Conservation (phyloP, 2,113 vertebrate species). For the Monopterus albus region DNA sequence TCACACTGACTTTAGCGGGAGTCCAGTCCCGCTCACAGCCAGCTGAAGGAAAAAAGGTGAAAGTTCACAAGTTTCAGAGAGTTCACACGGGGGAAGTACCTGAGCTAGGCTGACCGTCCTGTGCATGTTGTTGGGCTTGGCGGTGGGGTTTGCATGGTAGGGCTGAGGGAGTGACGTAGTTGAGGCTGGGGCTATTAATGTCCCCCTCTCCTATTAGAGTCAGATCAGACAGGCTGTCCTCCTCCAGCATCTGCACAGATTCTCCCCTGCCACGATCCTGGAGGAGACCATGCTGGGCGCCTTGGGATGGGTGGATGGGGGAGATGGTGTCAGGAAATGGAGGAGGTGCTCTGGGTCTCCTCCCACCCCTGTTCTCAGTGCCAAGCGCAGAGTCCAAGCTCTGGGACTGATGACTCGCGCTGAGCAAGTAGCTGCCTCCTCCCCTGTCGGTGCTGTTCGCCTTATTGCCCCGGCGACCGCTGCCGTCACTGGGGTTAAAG, state of each 20-base stretch:
- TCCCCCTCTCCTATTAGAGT: constrained; percentile 93
- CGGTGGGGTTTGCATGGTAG: constrained; percentile 76
- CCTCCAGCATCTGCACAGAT: constrained; percentile 87
- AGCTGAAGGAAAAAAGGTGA: constrained; percentile 39
- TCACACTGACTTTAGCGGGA: constrained; percentile 38
- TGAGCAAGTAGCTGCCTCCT: constrained; percentile 63
- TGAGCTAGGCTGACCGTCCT: constrained; percentile 87
- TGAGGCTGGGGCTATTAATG: constrained; percentile 92
- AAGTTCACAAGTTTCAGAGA: constrained; percentile 65
- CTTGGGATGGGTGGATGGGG: constrained; percentile 74
- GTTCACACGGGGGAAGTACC: constrained; percentile 90
- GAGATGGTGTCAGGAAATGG: constrained; percentile 80
- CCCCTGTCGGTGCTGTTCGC: constrained; percentile 61
- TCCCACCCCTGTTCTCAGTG: constrained; percentile 66
- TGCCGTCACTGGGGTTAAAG: constrained; percentile 70
- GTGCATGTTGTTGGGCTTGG: constrained; percentile 80
- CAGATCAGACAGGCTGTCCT: constrained; percentile 90
- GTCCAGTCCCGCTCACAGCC: constrained; percentile 27
- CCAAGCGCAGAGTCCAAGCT: constrained; percentile 81
- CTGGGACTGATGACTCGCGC: constrained; percentile 76
- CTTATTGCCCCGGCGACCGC: constrained; percentile 60
- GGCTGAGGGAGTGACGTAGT: constrained; percentile 86
- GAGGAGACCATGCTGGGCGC: constrained; percentile 41
- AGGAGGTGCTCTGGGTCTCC: constrained; percentile 69
- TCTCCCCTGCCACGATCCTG: constrained; percentile 70